Percentiles rank a stretch among this genome's conserved stretches.
Conservation (phyloP, 30 jellyfish, hydroid and myxozoan species). For the Catostylus mosaicus region DNA sequence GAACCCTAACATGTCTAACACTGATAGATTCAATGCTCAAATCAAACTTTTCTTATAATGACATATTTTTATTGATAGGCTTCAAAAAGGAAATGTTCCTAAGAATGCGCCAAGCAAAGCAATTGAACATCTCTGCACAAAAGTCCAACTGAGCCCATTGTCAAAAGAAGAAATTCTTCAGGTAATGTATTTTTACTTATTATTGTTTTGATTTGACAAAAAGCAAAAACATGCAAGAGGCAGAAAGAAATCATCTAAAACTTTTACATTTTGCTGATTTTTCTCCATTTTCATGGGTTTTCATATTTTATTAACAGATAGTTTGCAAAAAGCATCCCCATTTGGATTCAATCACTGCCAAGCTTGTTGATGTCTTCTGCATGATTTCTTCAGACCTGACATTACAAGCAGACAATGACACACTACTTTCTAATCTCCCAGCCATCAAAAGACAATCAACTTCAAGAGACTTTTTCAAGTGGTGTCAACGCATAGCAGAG, state of each 20-base stretch:
- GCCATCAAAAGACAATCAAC: constrained; percentile 61
- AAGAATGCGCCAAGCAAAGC: constrained; percentile 64
- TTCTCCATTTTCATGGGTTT: not conserved
- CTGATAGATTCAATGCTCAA: too few species aligned
- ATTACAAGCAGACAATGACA: constrained; percentile 60
- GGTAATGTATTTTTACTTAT: not conserved
- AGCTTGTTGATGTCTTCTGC: constrained; percentile 78
- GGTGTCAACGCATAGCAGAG: constrained; percentile 77
- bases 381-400: constrained; percentile 77
- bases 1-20: too few species aligned
- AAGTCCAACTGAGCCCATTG: constrained; percentile 32
- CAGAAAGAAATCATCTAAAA: too few species aligned
- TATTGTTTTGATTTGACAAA: not conserved
- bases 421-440: constrained; percentile 42
- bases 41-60: too few species aligned
- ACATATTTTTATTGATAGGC: too few species aligned
- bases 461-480: constrained; percentile 81
- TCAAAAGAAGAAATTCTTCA: constrained; percentile 43
- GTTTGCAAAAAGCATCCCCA: constrained; percentile 54
- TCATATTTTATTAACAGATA: constrained; percentile 34
- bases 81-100: constrained; percentile 35
- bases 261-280: not conserved
- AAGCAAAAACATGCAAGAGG: not conserved
- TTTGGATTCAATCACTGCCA: constrained; percentile 51
- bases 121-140: constrained; percentile 66